These are phyloP conservation scores for Drosophila kambysellisi DNA, from an alignment of 2,888 invertebrate species.

Conservation along the genomic window DNA sequence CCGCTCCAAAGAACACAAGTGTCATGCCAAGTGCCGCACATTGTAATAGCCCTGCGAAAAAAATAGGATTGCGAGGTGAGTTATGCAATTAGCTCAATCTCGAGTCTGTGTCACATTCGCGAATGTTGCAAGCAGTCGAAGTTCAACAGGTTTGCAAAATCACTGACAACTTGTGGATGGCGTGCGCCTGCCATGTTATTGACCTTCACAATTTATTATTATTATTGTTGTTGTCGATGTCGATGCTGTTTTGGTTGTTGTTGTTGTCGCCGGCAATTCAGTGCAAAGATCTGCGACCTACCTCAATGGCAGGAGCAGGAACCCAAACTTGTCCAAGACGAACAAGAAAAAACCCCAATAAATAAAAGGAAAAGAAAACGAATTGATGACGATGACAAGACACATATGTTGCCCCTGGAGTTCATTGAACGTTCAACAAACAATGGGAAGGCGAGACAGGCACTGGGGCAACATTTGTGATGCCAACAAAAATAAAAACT, in stretches of 20 bases:
- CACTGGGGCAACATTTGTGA: slow-evolving; percentile 29
- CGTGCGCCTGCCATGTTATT: slow-evolving; percentile 60
- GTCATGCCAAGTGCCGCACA: slow-evolving; percentile 79
- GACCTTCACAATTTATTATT: slow-evolving; percentile 53
- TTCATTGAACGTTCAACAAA: slow-evolving; percentile 72
- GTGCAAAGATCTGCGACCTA: slow-evolving; percentile 70
- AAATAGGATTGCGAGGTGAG: slow-evolving; percentile 71
- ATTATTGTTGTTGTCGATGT: slow-evolving; percentile 11
- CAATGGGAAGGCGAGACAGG: slow-evolving; percentile 10
- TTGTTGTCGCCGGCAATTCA: slow-evolving; percentile 6
- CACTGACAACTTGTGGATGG: slow-evolving; percentile 63
- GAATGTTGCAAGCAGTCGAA: slow-evolving; percentile 62
- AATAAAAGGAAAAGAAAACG: slow-evolving; percentile 21
- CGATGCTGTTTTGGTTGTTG: background rate
- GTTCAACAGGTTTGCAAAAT: slow-evolving; percentile 71
- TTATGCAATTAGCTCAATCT: slow-evolving; percentile 48
- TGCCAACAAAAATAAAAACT: slow-evolving; percentile 32
- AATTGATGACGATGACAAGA: slow-evolving; percentile 34
- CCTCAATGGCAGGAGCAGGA: slow-evolving; percentile 77
- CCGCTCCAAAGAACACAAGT: slow-evolving; percentile 74
- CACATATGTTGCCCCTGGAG: slow-evolving; percentile 21
- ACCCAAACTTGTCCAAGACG: slow-evolving; percentile 14
- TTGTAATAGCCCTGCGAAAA: slow-evolving; percentile 78
- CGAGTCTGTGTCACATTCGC: slow-evolving; percentile 22
- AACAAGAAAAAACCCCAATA: slow-evolving; percentile 2